phyloP scores from a whole-genome alignment of 2,888 invertebrate genomes.

The Agrochola circellaris region DNA sequence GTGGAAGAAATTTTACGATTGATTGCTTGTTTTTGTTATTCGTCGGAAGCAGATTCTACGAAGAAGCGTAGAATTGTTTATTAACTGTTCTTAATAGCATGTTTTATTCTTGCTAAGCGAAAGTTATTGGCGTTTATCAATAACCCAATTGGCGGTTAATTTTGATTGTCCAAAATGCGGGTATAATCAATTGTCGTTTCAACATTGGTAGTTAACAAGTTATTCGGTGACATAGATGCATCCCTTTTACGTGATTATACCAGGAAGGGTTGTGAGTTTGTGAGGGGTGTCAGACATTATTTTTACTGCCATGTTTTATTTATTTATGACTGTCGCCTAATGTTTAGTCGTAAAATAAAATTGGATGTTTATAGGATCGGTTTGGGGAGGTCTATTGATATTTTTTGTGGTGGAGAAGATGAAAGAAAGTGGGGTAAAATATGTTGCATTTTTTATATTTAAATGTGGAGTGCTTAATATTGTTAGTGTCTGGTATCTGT shows the following conservation, averaged over 20 bases:
- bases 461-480: slow-evolving; percentile 8
- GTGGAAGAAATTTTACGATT: slow-evolving; percentile 42
- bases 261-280: slow-evolving; percentile 65
- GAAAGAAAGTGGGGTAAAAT: slow-evolving; percentile 14
- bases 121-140: slow-evolving; percentile 28
- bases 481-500: slow-evolving; percentile 23
- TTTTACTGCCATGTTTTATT: slow-evolving; percentile 65
- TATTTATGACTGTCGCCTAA: slow-evolving; percentile 59
- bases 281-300: slow-evolving; percentile 51
- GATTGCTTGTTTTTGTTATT: slow-evolving; percentile 32
- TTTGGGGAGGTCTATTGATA: slow-evolving; percentile 38
- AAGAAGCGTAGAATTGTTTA: not conserved
- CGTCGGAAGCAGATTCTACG: not conserved
- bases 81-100: slow-evolving; percentile 30
- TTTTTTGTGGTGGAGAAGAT: slow-evolving; percentile 38
- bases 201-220: slow-evolving; percentile 27
- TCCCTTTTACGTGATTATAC: slow-evolving; percentile 59
- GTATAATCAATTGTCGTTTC: slow-evolving; percentile 49
- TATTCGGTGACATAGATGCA: slow-evolving; percentile 32
- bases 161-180: slow-evolving; percentile 58
- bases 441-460: slow-evolving; percentile 36
- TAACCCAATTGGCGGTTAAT: slow-evolving; percentile 45
- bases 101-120: slow-evolving; percentile 7
- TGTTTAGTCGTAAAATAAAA: slow-evolving; percentile 67
- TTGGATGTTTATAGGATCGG: slow-evolving; percentile 67